Conservation (phyloP, 2,888 invertebrate genomes). For the Globia sparganii region DNA sequence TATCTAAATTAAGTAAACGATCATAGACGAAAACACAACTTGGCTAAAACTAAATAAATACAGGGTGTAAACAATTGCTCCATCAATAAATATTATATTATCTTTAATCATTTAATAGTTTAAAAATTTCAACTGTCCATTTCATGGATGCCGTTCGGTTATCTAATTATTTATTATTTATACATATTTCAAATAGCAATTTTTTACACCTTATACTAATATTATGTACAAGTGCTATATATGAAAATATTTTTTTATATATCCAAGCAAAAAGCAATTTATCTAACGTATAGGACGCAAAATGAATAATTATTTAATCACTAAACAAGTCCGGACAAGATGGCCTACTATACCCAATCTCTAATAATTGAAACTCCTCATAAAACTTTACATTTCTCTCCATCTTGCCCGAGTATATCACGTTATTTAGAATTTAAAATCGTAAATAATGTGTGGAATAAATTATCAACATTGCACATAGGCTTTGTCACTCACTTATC, state of each 20-base stretch:
- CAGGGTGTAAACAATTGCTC: constrained; percentile 83
- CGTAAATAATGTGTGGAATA: constrained; percentile 71
- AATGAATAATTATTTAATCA: constrained; percentile 69
- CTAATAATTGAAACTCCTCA: constrained; percentile 64
- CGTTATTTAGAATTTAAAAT: constrained; percentile 68
- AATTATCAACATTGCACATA: constrained; percentile 62
- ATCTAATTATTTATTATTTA: constrained; percentile 65
- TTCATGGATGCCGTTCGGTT: constrained; percentile 73
- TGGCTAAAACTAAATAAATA: constrained; percentile 79
- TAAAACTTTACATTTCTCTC: constrained; percentile 53
- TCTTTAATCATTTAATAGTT: constrained; percentile 49
- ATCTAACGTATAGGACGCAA: constrained; percentile 73
- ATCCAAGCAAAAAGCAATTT: constrained; percentile 74
- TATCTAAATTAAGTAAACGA: constrained; percentile 77
- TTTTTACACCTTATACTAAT: constrained; percentile 83
- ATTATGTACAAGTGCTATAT: constrained; percentile 84
- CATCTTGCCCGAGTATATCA: constrained; percentile 67
- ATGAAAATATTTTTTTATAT: constrained; percentile 81
- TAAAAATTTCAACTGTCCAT: constrained; percentile 71
- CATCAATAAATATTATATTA: constrained; percentile 61
- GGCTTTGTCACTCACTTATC: constrained; percentile 57
- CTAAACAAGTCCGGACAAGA: constrained; percentile 65
- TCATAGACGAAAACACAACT: constrained; percentile 73
- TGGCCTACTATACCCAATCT: constrained; percentile 41
- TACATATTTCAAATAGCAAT: constrained; percentile 76